Conservation (phyloP, 1,140 invertebrate genomes). For the Hyposmocoma kahamanoa region DNA sequence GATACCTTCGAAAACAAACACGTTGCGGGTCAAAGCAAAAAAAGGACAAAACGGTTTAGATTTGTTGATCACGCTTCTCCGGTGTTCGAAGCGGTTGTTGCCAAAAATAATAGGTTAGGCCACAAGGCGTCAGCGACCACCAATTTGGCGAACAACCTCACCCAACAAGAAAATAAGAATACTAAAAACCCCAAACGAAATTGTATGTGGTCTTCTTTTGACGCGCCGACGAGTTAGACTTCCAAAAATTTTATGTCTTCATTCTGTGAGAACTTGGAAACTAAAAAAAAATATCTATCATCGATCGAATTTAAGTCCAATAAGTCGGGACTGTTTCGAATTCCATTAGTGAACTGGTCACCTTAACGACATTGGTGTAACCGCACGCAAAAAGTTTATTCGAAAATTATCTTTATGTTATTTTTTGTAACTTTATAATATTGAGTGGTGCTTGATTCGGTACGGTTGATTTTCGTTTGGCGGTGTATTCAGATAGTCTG, state of each 20-base stretch:
- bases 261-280: slow-evolving; percentile 51
- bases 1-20: slow-evolving; percentile 64
- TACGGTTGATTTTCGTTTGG: slow-evolving; percentile 40
- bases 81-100: slow-evolving; percentile 42
- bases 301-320: slow-evolving; percentile 25
- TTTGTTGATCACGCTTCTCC: slow-evolving; percentile 56
- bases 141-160: slow-evolving; percentile 47
- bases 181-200: slow-evolving; percentile 45
- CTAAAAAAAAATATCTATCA: slow-evolving; percentile 35
- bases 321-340: slow-evolving; percentile 42
- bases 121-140: slow-evolving; percentile 62
- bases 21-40: slow-evolving; percentile 32
- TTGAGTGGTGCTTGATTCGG: slow-evolving; percentile 19
- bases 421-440: slow-evolving; percentile 48
- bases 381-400: slow-evolving; percentile 47
- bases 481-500: slow-evolving; percentile 28
- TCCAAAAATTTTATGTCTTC: slow-evolving; percentile 69
- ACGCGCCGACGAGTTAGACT: slow-evolving; percentile 42
- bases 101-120: slow-evolving; percentile 57
- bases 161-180: slow-evolving; percentile 39
- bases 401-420: slow-evolving; percentile 44
- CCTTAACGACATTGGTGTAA: slow-evolving; percentile 56
- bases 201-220: slow-evolving; percentile 57
- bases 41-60: slow-evolving; percentile 41
- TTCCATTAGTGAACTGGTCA: slow-evolving; percentile 54